phyloP scores from a whole-genome alignment of 2,113 vertebrate genomes.

The Myrmophylax atrothorax region DNA sequence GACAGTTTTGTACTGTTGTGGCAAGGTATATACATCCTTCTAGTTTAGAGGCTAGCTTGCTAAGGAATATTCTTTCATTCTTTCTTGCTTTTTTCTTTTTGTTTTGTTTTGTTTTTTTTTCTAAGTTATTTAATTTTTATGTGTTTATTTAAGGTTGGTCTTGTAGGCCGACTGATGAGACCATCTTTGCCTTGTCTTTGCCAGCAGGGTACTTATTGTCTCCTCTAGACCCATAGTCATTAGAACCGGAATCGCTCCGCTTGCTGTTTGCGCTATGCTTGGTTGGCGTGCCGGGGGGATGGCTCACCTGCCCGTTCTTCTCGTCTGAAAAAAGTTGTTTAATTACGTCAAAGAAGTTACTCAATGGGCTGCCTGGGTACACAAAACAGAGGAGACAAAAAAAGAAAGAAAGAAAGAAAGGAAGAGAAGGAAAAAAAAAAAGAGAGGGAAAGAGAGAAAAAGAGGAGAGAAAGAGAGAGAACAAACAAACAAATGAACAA shows the following conservation, averaged over 20 bases:
- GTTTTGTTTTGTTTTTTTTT: neutral
- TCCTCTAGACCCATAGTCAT: conserved; percentile 86
- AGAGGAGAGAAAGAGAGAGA: conserved; percentile 81
- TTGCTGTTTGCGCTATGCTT: conserved; percentile 87
- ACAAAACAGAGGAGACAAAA: conserved; percentile 82
- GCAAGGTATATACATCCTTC: conserved; percentile 77
- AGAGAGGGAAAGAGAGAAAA: conserved; percentile 69
- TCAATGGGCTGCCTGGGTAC: conserved; percentile 95
- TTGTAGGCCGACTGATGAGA: conserved; percentile 83
- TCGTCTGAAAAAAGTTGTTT: conserved; percentile 99
- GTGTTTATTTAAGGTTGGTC: conserved; percentile 86
- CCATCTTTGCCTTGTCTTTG: conserved; percentile 86
- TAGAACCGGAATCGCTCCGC: conserved; percentile 86
- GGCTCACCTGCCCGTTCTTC: conserved; percentile 97
- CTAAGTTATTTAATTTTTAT: conserved; percentile 63
- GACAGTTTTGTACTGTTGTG: conserved; percentile 75
- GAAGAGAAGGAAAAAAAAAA: conserved; percentile 31
- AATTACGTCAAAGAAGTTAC: conserved; percentile 99
- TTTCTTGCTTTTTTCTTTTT: conserved; percentile 58
- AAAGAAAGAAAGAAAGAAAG: conserved; percentile 58
- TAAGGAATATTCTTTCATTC: conserved; percentile 74
- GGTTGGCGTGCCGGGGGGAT: conserved; percentile 87
- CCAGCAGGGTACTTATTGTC: conserved; percentile 84
- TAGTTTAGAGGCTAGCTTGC: conserved; percentile 74
- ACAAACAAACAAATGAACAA: conserved; percentile 89